Base-by-base conservation (phyloP, 2,113 vertebrate species). In the Condylura cristata region DNA sequence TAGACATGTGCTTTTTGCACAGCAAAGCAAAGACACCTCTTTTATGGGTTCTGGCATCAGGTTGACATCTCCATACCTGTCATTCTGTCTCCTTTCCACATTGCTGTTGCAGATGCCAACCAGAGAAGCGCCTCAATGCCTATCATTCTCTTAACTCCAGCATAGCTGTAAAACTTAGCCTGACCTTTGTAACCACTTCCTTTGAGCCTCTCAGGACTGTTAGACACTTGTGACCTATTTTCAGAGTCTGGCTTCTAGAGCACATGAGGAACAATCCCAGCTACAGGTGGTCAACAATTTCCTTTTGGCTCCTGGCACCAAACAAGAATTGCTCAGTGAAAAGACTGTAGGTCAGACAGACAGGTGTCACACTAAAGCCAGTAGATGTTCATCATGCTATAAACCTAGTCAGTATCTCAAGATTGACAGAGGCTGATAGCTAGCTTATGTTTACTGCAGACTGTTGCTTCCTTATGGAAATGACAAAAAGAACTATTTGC, bases 161-260 rank as follows among this genome's bases (percentile, higher is more conserved):
- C 4, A 34, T 8, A 30, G 72, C 2, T 0, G 90, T 96, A 71
- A 89, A 83, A 91, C 79, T 80, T 94, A 74, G 91, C 53, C 65
- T 84, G 79, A 94, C 91, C 86, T 94, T 94, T 94, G 68, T 44
- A 93, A 75, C 83, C 81, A 93, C 91, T 97, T 97, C 89, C 95
- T 97, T 53, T 83, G 82, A 81, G 91, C 44, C 46, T 86, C 93
- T 14, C 48, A 9, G 63, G 65, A 90, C 83, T 89, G 37, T 72
- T 65, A 63, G 79, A 74, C 79, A 75, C 93, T 95, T 41, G 17
- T 87, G 80, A 97, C 89, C 94, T 96, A 72, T 84, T 96, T 97
- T 80, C 58, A 65, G 83, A 92, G 53, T 95, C 68, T 81, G 56
- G 44, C 86, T 95, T 63, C 86, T 46, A 41, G 70, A 87, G 44